phyloP scores from a whole-genome alignment of 2,888 invertebrate species.

The Napeogenes inachia region DNA sequence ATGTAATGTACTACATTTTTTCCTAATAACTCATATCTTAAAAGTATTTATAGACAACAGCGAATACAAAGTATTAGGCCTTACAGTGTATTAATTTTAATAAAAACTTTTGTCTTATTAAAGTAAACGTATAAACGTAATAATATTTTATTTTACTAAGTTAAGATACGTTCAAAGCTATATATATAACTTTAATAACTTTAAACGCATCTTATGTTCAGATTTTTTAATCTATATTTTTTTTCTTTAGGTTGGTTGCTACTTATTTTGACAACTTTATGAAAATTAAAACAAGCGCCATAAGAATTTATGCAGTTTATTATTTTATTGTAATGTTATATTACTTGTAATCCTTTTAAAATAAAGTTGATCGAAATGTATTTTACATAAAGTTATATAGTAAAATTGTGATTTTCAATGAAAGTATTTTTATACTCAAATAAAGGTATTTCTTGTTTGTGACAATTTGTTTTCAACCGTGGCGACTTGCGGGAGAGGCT shows the following conservation, averaged over 20 bases:
- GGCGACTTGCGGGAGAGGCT: constrained; percentile 56
- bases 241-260: constrained; percentile 43
- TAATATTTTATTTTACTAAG: too few species aligned
- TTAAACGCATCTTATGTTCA: background rate
- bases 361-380: constrained; percentile 21
- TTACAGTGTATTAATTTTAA: too few species aligned
- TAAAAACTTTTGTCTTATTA: too few species aligned
- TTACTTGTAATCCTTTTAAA: constrained; percentile 16
- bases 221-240: constrained; percentile 2
- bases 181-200: background rate
- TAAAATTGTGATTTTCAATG: constrained; percentile 3
- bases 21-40: too few species aligned
- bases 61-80: too few species aligned
- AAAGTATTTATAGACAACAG: too few species aligned
- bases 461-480: constrained; percentile 73
- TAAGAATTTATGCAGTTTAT: constrained; percentile 43
- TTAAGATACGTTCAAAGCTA: too few species aligned
- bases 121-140: too few species aligned
- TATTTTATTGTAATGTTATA: constrained; percentile 13
- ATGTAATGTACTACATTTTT: too few species aligned
- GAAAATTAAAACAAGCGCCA: constrained; percentile 76
- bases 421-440: constrained; percentile 20
- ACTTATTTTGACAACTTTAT: constrained; percentile 45
- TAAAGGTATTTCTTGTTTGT: constrained; percentile 33
- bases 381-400: constrained; percentile 11